Evolutionary conservation across 2,797 vertebrate genomes (phyloP).

Genomic region (Fistularia commersonii): DNA sequence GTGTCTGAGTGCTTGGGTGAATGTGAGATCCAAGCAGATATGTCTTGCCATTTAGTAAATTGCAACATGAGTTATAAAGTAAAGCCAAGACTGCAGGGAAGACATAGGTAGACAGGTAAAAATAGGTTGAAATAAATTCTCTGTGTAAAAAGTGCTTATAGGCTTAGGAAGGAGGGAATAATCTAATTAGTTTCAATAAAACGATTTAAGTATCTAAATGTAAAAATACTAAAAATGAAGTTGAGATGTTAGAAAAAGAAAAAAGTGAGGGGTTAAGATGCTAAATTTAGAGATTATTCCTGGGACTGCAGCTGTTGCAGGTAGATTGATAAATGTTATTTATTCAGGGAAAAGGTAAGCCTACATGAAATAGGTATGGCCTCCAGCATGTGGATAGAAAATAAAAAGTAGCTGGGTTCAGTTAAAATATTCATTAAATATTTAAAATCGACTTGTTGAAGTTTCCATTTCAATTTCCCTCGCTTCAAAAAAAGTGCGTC

Average conservation of each 20-base stretch:
- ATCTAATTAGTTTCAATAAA: conserved; percentile 58
- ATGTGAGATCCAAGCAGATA: too few species aligned
- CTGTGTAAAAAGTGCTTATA: conserved; percentile 30
- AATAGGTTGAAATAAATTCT: conserved; percentile 49
- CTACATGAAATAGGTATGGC: conserved; percentile 1
- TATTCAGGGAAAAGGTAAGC: neutral
- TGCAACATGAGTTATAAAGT: conserved; percentile 32
- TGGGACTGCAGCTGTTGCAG: conserved; percentile 34
- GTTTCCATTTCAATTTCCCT: too few species aligned
- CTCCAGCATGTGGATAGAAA: neutral
- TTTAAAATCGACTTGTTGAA: too few species aligned
- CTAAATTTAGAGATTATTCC: conserved; percentile 36
- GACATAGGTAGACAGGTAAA: conserved; percentile 28
- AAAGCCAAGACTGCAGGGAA: conserved; percentile 29
- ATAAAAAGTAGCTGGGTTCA: neutral
- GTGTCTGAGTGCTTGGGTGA: too few species aligned
- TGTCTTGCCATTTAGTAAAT: too few species aligned
- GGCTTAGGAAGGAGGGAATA: conserved; percentile 46
- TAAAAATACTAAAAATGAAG: conserved; percentile 32
- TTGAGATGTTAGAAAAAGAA: conserved; percentile 16
- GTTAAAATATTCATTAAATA: conserved; percentile 10
- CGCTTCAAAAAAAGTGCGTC: neutral
- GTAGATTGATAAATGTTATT: conserved; percentile 27
- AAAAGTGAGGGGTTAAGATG: conserved; percentile 15
- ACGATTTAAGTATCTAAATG: conserved; percentile 47